Conservation (phyloP, 2,888 invertebrate species). For the Seira sanloemensis region DNA sequence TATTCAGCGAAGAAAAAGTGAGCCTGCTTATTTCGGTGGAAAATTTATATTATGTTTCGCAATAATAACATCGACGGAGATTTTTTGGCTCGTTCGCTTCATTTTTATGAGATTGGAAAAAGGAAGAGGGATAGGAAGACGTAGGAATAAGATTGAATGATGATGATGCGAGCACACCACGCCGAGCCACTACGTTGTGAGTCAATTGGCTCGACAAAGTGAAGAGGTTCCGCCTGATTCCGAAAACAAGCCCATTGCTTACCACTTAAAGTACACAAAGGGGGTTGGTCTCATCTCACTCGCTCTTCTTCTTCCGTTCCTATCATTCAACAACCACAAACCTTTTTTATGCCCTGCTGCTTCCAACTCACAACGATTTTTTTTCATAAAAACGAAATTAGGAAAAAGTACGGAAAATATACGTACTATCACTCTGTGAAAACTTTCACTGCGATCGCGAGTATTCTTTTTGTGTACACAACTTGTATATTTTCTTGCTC, state of each 20-base stretch:
- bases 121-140: not conserved
- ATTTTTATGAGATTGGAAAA: not conserved
- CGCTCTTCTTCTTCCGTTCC: not conserved
- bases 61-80: not conserved
- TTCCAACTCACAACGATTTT: too few relatives aligned
- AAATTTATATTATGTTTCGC: conserved; percentile 1
- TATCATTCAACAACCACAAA: too few relatives aligned
- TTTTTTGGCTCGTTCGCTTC: not conserved
- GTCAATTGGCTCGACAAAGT: conserved; percentile 35
- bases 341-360: too few relatives aligned
- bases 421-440: too few relatives aligned
- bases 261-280: not conserved
- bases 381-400: too few relatives aligned
- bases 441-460: too few relatives aligned
- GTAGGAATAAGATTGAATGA: not conserved
- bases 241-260: conserved; percentile 15
- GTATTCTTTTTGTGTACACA: too few relatives aligned
- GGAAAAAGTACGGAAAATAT: too few relatives aligned
- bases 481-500: too few relatives aligned
- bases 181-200: conserved; percentile 18
- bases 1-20: not conserved
- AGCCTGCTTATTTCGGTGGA: not conserved
- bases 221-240: conserved; percentile 34
- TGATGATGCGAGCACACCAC: not conserved
- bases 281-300: conserved; percentile 19